Percentiles rank a stretch among this genome's conserved stretches.
Conservation (phyloP, 2,888 invertebrate species). For the Bombylius major region DNA sequence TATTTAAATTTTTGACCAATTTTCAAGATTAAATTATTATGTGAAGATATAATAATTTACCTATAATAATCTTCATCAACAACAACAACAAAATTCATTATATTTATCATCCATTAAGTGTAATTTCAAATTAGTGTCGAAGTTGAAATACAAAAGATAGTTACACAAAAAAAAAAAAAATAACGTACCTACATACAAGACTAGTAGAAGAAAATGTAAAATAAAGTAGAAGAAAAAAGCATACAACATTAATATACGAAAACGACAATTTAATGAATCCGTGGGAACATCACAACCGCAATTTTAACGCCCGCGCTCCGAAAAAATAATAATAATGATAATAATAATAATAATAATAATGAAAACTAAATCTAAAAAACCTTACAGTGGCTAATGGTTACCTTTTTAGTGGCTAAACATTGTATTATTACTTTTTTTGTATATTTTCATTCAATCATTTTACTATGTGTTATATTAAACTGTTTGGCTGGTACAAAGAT, state of each 20-base stretch:
- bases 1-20: too few species aligned
- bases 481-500: too few species aligned
- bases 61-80: too few species aligned
- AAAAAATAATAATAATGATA: neutral
- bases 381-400: neutral
- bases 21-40: too few species aligned
- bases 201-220: neutral
- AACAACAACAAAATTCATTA: too few species aligned
- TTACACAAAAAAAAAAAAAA: too few species aligned
- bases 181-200: too few species aligned
- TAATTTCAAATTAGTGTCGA: neutral
- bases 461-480: too few species aligned
- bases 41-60: too few species aligned
- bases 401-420: neutral
- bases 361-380: neutral
- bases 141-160: neutral
- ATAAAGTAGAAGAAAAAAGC: neutral
- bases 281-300: neutral
- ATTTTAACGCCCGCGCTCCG: conserved; percentile 1
- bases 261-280: conserved; percentile 1
- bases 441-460: neutral
- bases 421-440: neutral
- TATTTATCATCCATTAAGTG: too few species aligned
- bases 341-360: neutral
- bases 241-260: neutral